Conservation (phyloP, 1,140 invertebrate genomes). For the Dinoponera quadriceps region DNA sequence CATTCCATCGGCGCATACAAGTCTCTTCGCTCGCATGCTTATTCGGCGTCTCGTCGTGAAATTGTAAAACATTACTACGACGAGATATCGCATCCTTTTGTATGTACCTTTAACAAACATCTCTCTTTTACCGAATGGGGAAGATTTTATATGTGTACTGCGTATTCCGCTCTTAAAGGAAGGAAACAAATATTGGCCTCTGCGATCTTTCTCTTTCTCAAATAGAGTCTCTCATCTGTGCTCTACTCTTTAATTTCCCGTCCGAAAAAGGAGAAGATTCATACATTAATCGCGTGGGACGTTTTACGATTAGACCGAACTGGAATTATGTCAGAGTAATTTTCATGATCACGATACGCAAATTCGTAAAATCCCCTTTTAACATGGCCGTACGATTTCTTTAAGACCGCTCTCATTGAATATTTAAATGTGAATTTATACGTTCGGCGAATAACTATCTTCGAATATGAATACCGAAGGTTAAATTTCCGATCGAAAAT, state of each 20-base stretch:
- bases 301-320: slow-evolving; percentile 1
- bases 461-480: neutral
- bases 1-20: neutral
- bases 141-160: neutral
- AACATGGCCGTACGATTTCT: neutral
- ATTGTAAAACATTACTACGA: too few species aligned
- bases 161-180: neutral
- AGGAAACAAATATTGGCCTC: neutral
- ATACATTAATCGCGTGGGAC: slow-evolving; percentile 25
- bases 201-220: neutral
- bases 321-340: neutral
- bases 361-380: neutral
- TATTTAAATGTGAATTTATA: neutral
- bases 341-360: neutral
- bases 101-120: neutral
- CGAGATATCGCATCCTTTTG: neutral
- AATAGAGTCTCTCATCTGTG: neutral
- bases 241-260: slow-evolving; percentile 6
- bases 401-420: neutral
- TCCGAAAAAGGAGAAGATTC: slow-evolving; percentile 25
- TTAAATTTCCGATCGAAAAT: slow-evolving; percentile 5
- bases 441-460: neutral
- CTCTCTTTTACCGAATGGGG: neutral
- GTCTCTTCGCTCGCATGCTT: neutral
- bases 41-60: too few species aligned